Percentiles rank a stretch among this genome's conserved stretches.
These are phyloP conservation scores for Dallia pectoralis DNA, from an alignment of 2,797 vertebrate genomes.

Conservation along the genomic window DNA sequence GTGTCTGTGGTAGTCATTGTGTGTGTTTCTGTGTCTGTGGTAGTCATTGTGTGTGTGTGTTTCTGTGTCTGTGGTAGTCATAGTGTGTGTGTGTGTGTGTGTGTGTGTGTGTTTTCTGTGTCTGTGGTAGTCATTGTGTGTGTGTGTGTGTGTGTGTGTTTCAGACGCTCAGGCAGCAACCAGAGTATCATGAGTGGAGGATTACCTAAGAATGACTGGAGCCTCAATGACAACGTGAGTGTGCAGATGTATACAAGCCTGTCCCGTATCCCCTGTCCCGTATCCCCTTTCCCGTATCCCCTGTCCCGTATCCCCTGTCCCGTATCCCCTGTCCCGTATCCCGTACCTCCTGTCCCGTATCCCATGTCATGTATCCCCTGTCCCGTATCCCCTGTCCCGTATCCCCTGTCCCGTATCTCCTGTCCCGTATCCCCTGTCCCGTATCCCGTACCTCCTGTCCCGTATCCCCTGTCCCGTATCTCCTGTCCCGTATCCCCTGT, in stretches of 20 bases:
- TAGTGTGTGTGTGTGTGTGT: conserved; percentile 12
- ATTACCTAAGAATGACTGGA: conserved; percentile 85
- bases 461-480: too few species aligned
- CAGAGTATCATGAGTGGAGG: conserved; percentile 80
- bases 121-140: conserved; percentile 9
- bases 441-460: too few species aligned
- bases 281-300: too few species aligned
- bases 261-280: neutral
- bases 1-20: neutral
- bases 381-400: too few species aligned
- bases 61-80: conserved; percentile 12
- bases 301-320: too few species aligned
- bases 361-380: too few species aligned
- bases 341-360: neutral
- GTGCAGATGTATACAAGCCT: neutral
- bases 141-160: conserved; percentile 33
- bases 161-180: conserved; percentile 78
- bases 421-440: too few species aligned
- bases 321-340: too few species aligned
- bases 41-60: conserved; percentile 7
- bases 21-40: conserved; percentile 14
- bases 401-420: too few species aligned
- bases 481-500: too few species aligned
- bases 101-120: conserved; percentile 18
- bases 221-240: conserved; percentile 84